Evolutionary conservation across 2,888 invertebrate species (phyloP), one percentile per base, ranked within the genome.

Genomic region (Drosophila testacea): DNA sequence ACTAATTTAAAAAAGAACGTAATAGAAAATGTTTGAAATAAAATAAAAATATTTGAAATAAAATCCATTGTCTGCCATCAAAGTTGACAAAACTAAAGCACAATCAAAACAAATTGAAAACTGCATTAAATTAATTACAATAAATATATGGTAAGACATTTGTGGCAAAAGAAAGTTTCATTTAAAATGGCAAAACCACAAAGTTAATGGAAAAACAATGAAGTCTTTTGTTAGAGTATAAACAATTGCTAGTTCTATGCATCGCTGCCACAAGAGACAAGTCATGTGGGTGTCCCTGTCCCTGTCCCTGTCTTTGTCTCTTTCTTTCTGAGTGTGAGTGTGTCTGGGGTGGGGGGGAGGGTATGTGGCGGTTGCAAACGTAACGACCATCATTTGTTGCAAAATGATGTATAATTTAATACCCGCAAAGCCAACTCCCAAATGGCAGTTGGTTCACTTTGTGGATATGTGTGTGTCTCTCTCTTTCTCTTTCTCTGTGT

Each of bases 361-460:
- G 30, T 41, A 41, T 11, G 60, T 63, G 63, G 62, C 54, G 72
- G 73, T 66, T 73, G 63, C 46, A 57, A 71, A 66, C 79, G 86
- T 89, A 88, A 88, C 85, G 88, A 90, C 89, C 85, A 87, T 90
- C 88, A 88, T 88, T 88, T 89, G 88, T 90, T 90, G 85, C 90
- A 83, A 88, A 88, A 88, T 88, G 89, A 88, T 87, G 89, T 88
- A 88, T 90, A 88, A 88, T 88, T 88, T 88, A 88, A 90, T 88
- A 88, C 88, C 90, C 90, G 88, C 90, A 90, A 88, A 90, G 89
- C 88, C 85, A 90, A 87, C 88, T 90, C 90, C 89, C 88, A 77
- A 85, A 79, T 90, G 89, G 75, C 78, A 67, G 59, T 67, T 38
- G 65, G 56, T 46, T 50, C 52, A 36, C 51, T 52, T 52, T 47